These are phyloP conservation scores for Microplitis demolitor DNA, from an alignment of 1,140 invertebrate genomes.

Conservation along the genomic window DNA sequence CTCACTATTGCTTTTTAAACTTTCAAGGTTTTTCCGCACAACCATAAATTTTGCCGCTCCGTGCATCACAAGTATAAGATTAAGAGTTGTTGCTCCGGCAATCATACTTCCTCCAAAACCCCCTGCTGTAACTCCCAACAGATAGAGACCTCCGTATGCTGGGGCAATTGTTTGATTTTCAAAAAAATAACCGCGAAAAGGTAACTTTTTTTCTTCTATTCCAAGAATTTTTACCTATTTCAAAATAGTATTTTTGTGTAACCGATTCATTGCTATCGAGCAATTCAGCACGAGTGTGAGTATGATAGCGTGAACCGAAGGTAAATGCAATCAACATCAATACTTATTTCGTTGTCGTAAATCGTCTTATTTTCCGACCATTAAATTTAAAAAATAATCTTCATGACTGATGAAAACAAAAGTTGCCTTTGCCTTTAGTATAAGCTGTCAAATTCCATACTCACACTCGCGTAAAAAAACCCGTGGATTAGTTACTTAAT, in stretches of 20 bases:
- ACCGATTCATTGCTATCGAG: background rate
- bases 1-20: slow-evolving; percentile 24
- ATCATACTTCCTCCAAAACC: slow-evolving; percentile 32
- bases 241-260: background rate
- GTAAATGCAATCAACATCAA: too few relatives aligned
- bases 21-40: slow-evolving; percentile 32
- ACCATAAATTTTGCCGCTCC: slow-evolving; percentile 44
- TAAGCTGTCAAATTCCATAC: too few relatives aligned
- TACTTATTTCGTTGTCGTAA: too few relatives aligned
- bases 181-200: slow-evolving; percentile 42
- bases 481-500: too few relatives aligned
- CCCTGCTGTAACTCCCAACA: slow-evolving; percentile 29
- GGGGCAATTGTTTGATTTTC: slow-evolving; percentile 35
- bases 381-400: too few relatives aligned
- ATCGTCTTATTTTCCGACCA: too few relatives aligned
- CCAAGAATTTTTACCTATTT: slow-evolving; percentile 15
- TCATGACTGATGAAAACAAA: too few relatives aligned
- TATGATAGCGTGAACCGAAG: too few relatives aligned
- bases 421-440: too few relatives aligned
- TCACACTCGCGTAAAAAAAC: too few relatives aligned
- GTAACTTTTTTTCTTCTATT: slow-evolving; percentile 27
- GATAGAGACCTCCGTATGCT: slow-evolving; percentile 32
- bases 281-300: too few relatives aligned
- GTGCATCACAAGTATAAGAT: slow-evolving; percentile 39
- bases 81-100: slow-evolving; percentile 37